Conservation (phyloP, 2,113 vertebrate species). For the Larimichthys polyactis region DNA sequence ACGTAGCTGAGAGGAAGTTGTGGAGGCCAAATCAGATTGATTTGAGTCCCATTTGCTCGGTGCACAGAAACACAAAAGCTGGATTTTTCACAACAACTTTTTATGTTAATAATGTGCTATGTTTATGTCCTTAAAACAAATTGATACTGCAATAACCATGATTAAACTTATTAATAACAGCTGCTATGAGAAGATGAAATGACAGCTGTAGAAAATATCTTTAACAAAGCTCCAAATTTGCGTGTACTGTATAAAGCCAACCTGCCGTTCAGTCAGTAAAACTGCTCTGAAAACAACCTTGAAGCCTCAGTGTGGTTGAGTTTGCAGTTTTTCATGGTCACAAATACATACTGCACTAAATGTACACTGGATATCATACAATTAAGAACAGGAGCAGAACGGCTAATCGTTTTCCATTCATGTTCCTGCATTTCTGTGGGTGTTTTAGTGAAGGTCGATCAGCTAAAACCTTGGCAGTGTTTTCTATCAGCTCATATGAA, state of each 20-base stretch:
- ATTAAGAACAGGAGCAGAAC: conserved; percentile 18
- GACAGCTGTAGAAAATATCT: background rate
- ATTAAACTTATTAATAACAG: too few species aligned
- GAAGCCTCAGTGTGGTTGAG: background rate
- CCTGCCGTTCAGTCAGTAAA: background rate
- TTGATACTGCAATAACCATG: too few species aligned
- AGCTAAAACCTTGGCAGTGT: conserved; percentile 15
- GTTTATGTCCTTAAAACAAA: too few species aligned
- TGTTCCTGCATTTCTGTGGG: background rate
- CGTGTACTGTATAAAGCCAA: background rate
- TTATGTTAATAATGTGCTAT: too few species aligned
- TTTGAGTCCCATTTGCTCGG: too few species aligned
- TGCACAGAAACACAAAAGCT: too few species aligned
- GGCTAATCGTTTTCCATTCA: conserved; percentile 22
- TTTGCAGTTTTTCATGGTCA: background rate
- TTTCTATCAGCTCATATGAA: conserved; percentile 30
- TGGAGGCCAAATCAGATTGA: too few species aligned
- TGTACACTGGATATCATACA: conserved; percentile 12
- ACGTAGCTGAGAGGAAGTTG: too few species aligned
- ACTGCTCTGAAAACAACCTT: background rate
- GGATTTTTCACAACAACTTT: too few species aligned
- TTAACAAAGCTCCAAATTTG: background rate
- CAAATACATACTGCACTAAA: background rate
- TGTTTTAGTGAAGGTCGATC: conserved; percentile 12
- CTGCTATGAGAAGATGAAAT: background rate